Conservation (phyloP, 2,797 vertebrate species). For the Malacoraja senta region DNA sequence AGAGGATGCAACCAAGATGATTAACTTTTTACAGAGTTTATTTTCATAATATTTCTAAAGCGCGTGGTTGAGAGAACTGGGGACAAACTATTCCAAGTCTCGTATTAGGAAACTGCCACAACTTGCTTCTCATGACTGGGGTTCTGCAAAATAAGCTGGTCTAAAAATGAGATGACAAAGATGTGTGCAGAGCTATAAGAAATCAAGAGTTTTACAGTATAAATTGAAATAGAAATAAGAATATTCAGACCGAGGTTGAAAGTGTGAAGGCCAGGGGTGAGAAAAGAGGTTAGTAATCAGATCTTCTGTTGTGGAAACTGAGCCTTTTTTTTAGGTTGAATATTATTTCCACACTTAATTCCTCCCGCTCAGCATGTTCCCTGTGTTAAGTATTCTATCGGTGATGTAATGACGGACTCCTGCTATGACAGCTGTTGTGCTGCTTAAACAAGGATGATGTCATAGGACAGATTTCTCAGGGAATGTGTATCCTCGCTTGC, state of each 20-base stretch:
- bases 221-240: background rate
- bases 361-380: background rate
- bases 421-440: slow-evolving; percentile 27
- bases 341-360: background rate
- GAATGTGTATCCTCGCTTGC: background rate
- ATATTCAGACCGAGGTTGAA: background rate
- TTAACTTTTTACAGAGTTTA: background rate
- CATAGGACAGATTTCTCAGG: background rate
- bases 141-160: background rate
- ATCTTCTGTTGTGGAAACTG: background rate
- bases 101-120: background rate
- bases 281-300: background rate
- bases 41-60: background rate
- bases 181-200: background rate
- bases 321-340: background rate
- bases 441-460: background rate
- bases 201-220: background rate
- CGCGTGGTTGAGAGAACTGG: background rate
- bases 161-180: background rate
- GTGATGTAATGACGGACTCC: background rate
- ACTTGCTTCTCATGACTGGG: background rate
- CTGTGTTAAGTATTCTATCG: background rate
- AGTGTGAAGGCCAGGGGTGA: background rate
- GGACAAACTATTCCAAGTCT: background rate
- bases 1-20: background rate